Conservation (phyloP, 1,140 invertebrate species). For the Prorops nasuta region DNA sequence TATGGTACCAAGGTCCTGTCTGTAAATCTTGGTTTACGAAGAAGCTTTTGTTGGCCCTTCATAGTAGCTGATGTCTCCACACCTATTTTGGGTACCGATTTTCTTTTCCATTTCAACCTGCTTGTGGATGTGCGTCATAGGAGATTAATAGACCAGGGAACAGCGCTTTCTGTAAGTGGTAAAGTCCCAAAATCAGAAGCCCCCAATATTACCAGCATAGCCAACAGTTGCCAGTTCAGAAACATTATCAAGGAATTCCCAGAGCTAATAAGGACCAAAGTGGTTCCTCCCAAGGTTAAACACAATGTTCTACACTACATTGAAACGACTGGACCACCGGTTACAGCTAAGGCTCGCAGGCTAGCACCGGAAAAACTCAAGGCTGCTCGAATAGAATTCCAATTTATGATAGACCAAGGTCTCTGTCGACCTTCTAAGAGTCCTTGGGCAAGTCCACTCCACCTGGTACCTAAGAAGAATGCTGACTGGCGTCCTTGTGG, state of each 20-base stretch:
- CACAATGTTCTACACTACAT: constrained; percentile 24
- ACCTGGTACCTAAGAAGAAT: constrained; percentile 9
- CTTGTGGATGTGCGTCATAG: background rate
- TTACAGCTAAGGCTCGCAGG: background rate
- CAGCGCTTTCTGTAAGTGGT: background rate
- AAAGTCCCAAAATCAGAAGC: background rate
- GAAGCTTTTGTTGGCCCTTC: constrained; percentile 36
- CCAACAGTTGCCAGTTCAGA: background rate
- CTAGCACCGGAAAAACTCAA: constrained; percentile 1
- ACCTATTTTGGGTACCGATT: constrained; percentile 24
- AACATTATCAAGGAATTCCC: background rate
- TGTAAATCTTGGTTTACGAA: constrained; percentile 31
- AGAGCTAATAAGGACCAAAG: background rate
- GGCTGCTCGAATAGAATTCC: constrained; percentile 1
- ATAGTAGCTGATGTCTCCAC: constrained; percentile 35
- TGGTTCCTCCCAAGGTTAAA: background rate
- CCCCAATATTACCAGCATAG: background rate
- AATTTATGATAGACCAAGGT: background rate
- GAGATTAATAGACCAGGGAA: background rate
- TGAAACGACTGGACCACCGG: constrained; percentile 15
- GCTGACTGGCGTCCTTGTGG: constrained; percentile 1
- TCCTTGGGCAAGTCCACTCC: constrained; percentile 17
- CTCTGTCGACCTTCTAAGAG: constrained; percentile 25
- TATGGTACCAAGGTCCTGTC: constrained; percentile 32
- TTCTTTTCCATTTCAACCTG: background rate